Evolutionary conservation across 2,888 invertebrate species (phyloP).

Genomic region (Cosmia trapezina): DNA sequence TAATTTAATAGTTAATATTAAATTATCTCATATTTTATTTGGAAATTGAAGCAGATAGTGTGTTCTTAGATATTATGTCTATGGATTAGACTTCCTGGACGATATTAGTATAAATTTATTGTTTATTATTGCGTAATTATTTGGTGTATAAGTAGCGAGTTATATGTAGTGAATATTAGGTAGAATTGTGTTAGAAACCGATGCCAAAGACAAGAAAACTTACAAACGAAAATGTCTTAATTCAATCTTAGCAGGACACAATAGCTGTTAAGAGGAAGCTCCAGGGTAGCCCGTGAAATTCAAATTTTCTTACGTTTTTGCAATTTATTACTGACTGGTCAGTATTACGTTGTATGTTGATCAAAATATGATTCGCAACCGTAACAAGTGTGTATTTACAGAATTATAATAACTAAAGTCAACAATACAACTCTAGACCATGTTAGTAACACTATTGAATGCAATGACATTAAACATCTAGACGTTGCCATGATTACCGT

Average conservation of each 20-base stretch:
- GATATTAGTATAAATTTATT: conserved; percentile 66
- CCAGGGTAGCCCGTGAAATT: no score
- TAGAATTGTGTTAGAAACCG: conserved; percentile 22
- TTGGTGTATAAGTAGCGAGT: conserved; percentile 50
- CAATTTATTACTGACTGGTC: no score
- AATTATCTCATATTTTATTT: conserved; percentile 59
- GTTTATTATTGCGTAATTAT: conserved; percentile 42
- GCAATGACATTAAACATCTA: no score
- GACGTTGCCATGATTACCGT: no score
- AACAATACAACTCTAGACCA: no score
- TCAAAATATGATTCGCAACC: no score
- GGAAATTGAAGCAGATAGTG: conserved; percentile 38
- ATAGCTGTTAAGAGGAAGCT: background rate
- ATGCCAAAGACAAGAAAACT: conserved; percentile 28
- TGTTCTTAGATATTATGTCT: conserved; percentile 59
- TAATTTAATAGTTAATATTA: conserved; percentile 46
- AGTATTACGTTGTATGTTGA: no score
- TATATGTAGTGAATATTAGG: conserved; percentile 48
- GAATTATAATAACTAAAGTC: no score
- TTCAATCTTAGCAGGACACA: background rate
- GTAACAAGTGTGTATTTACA: no score
- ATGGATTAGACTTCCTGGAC: conserved; percentile 62
- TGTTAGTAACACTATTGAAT: no score
- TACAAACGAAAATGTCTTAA: background rate
- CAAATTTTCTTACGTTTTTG: no score